Conservation (phyloP, 2,113 vertebrate genomes). For the Bos taurus region DNA sequence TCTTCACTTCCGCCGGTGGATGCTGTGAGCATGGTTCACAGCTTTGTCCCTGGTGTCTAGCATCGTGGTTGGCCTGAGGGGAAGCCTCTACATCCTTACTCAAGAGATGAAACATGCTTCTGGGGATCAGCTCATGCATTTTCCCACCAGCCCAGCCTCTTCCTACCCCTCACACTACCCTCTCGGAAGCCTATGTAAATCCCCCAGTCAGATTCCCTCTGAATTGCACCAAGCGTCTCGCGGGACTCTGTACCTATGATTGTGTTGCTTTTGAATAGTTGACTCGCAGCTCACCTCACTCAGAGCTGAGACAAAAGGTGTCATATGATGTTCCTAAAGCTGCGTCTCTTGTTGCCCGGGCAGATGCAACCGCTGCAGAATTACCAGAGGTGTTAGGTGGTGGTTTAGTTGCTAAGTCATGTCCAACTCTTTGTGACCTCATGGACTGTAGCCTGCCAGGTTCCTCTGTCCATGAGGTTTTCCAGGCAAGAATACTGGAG, state of each 20-base stretch:
- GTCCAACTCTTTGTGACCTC: not conserved
- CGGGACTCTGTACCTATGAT: not conserved
- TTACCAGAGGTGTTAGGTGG: not conserved
- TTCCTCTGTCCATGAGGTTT: not conserved
- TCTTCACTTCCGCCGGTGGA: not conserved
- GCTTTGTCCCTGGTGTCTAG: not conserved
- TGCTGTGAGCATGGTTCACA: not conserved
- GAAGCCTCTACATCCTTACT: not conserved
- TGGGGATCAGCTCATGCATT: not conserved
- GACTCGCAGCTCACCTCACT: not conserved
- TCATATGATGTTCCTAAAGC: not conserved
- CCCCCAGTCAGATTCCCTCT: not conserved
- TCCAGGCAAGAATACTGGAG: not conserved
- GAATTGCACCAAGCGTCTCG: not conserved
- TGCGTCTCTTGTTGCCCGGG: not conserved
- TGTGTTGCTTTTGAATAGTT: not conserved
- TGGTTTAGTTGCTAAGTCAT: not conserved
- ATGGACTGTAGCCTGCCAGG: not conserved
- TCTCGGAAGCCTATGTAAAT: not conserved
- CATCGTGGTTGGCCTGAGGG: accelerated
- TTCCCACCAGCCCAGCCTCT: not conserved
- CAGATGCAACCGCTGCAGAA: not conserved
- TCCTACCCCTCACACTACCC: not conserved
- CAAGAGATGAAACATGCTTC: not conserved
- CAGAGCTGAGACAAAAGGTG: constrained; percentile 9